Conservation (phyloP, 53 echinoderm and acorn worm species). For the Hippasteria phrygiana region DNA sequence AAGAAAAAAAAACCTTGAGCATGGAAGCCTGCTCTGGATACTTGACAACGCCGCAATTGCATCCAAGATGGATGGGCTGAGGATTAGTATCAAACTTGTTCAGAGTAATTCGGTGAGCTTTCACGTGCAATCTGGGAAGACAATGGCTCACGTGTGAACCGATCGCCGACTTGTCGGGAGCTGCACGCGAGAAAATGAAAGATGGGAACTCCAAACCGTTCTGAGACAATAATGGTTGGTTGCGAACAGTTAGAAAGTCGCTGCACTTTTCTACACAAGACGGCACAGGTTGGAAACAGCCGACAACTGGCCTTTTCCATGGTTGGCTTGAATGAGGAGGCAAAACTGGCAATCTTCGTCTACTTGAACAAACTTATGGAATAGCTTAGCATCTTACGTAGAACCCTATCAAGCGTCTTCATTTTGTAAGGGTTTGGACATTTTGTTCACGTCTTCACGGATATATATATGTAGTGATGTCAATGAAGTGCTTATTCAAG, state of each 20-base stretch:
- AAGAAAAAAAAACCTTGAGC: background rate
- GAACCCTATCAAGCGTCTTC: too few species aligned
- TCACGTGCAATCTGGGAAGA: background rate
- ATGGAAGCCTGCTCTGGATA: background rate
- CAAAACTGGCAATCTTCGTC: too few species aligned
- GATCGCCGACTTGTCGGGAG: background rate
- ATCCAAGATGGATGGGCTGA: background rate
- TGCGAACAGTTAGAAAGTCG: background rate
- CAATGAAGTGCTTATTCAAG: too few species aligned
- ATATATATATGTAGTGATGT: too few species aligned
- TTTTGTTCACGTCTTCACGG: too few species aligned
- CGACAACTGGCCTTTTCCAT: too few species aligned
- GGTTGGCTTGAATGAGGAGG: too few species aligned
- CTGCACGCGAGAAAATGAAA: constrained; percentile 19
- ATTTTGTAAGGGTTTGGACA: too few species aligned
- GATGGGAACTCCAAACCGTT: background rate
- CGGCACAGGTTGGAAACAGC: too few species aligned
- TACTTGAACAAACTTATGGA: too few species aligned
- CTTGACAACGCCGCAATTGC: background rate
- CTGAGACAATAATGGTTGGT: background rate
- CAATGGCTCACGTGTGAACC: background rate
- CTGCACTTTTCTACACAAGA: constrained; percentile 6
- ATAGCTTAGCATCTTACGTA: too few species aligned
- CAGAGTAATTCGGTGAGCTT: background rate
- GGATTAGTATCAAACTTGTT: constrained; percentile 3